Evolutionary conservation across 1,140 invertebrate species (phyloP).

Genomic region (Ridgeia piscesae): DNA sequence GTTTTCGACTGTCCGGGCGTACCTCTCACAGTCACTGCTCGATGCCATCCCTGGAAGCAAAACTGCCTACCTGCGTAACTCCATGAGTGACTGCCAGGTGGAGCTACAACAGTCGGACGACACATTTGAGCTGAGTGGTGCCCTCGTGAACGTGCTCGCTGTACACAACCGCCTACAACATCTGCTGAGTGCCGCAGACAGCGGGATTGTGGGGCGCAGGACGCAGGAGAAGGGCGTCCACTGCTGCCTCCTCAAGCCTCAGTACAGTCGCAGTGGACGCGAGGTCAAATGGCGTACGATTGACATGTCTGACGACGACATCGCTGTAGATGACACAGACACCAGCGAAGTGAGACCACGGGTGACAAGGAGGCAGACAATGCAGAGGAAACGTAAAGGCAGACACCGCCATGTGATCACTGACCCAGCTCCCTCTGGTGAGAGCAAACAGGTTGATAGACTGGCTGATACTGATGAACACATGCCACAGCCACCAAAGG

Average conservation of each 20-base stretch:
- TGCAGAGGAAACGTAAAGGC: background rate
- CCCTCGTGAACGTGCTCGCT: background rate
- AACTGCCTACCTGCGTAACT: background rate
- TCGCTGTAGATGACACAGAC: background rate
- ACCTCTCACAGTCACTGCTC: background rate
- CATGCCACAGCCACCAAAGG: background rate
- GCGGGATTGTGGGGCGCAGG: background rate
- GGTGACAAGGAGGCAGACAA: background rate
- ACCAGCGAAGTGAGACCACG: background rate
- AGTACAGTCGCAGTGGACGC: conserved; percentile 12
- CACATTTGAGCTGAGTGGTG: background rate
- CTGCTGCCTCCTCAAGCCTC: conserved; percentile 11
- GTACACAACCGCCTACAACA: background rate
- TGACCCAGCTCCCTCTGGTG: background rate
- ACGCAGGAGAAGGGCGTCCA: background rate
- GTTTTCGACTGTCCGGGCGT: background rate
- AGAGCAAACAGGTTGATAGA: background rate
- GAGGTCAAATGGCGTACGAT: background rate
- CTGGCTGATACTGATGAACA: background rate
- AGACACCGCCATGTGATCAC: background rate
- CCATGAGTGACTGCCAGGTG: background rate
- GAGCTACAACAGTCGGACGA: background rate
- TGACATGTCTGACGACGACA: background rate
- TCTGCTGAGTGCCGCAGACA: background rate
- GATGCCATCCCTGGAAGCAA: background rate